Evolutionary conservation across 2,888 invertebrate genomes (phyloP), one percentile per base, ranked within the genome.

Genomic region (Gerosis bhagava): DNA sequence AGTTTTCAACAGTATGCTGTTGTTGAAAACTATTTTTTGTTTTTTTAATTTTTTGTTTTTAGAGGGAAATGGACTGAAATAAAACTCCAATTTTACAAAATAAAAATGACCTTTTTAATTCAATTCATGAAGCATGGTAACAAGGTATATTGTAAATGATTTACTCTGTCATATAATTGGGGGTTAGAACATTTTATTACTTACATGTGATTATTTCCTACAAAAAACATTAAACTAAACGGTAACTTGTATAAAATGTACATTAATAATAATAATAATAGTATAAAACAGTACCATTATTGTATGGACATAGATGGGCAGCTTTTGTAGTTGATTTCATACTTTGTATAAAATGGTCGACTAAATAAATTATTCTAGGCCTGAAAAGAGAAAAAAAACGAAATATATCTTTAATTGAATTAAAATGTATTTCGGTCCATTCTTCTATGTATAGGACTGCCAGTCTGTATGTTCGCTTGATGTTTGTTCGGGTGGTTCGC

Each of bases 191-290:
- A 83, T 76, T 80, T 79, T 76, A 74, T 75, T 82, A 81, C 71
- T 74, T 82, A 81, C 70, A 78, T 60, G 69, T 78, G 75, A 79
- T 78, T 80, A 77, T 72, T 72, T 75, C 70, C 79, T 84, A 84
- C 77, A 76, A 81, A 83, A 19, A 79, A 77, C 70, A 80, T 83
- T 82, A 84, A 67, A 78, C 82, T 84, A 84, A 78, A 77, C 73
- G 87, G 87, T 88, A 87, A 88, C 87, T 87, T 79, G 84, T 88
- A 84, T 86, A 87, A 86, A 86, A 83, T 82, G 78, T 84, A 84
- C 83, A 84, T 67, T 78, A 67, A 66, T 74, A 65, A 57, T 60
- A 54, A 51, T 63, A 60, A 60, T 65, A 64, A 58, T 66, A 62
- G 77, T 87, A 84, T 84, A 84, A 86, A 86, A 84, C 79, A 80